Percentiles rank a stretch among this genome's conserved stretches.
Conservation (phyloP, 2,797 vertebrate species). For the Rhinoraja longicauda region DNA sequence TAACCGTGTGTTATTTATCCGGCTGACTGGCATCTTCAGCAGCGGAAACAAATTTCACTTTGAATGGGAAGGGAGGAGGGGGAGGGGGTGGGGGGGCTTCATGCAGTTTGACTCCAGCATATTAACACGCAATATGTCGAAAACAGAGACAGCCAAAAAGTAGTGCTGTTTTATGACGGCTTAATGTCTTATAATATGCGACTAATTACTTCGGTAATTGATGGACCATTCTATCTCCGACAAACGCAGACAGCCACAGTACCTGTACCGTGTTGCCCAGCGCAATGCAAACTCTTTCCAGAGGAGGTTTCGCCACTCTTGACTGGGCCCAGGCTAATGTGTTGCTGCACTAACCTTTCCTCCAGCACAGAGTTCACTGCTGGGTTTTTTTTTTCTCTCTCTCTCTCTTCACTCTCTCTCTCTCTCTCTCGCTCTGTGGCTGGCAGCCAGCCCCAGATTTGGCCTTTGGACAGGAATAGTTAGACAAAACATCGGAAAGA, state of each 20-base stretch:
- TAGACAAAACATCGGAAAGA: conserved; percentile 43
- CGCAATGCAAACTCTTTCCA: not conserved
- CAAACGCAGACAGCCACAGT: not conserved
- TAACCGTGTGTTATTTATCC: conserved; percentile 5
- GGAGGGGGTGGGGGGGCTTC: not conserved
- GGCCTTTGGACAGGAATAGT: conserved; percentile 42
- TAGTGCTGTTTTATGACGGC: conserved; percentile 9
- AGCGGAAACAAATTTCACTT: conserved; percentile 12
- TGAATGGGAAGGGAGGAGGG: not conserved
- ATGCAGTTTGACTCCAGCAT: not conserved
- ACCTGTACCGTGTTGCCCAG: not conserved
- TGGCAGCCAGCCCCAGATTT: conserved; percentile 46
- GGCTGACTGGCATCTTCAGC: conserved; percentile 8
- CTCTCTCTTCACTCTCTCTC: no score
- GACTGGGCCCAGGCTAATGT: not conserved
- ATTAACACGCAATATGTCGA: not conserved
- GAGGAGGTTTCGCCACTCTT: not conserved
- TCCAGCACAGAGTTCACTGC: not conserved
- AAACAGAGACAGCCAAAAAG: not conserved
- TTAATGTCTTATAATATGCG: conserved; percentile 30
- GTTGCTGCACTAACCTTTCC: not conserved
- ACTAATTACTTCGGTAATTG: conserved; percentile 16
- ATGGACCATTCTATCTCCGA: not conserved
- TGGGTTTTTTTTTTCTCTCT: conserved; percentile 30
- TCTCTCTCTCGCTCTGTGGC: conserved; percentile 44